Evolutionary conservation across 2,113 vertebrate species (phyloP).

Genomic region (Platysteira castanea): DNA sequence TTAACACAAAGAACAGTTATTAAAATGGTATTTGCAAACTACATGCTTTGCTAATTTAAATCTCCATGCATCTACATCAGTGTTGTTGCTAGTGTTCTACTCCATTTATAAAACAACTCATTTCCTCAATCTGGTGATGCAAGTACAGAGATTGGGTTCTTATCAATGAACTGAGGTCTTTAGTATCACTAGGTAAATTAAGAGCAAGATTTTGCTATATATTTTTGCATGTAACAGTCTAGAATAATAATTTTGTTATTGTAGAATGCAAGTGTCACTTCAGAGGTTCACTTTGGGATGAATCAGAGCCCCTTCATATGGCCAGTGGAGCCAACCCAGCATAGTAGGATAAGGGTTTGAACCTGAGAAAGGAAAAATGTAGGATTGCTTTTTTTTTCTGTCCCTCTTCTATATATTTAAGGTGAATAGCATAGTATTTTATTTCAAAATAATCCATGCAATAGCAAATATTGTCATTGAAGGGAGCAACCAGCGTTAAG

Average conservation of each 20-base stretch:
- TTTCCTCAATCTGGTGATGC: not conserved
- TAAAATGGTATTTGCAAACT: not conserved
- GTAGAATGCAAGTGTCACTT: not conserved
- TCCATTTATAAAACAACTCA: not conserved
- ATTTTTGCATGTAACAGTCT: not conserved
- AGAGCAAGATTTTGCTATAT: not conserved
- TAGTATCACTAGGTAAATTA: not conserved
- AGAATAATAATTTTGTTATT: not conserved
- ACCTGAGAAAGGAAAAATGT: not conserved
- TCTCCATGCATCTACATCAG: not conserved
- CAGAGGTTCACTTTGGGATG: not conserved
- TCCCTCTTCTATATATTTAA: not conserved
- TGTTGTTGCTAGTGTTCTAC: not conserved
- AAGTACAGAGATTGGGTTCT: not conserved
- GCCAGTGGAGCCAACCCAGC: not conserved
- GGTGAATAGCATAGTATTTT: not conserved
- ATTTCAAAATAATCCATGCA: not conserved
- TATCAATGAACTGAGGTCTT: not conserved
- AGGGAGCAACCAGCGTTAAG: not conserved
- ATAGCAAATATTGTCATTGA: not conserved
- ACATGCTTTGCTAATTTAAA: not conserved
- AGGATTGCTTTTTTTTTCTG: not conserved
- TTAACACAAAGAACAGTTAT: conserved; percentile 3
- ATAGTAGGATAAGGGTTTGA: not conserved
- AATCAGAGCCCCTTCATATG: not conserved